Evolutionary conservation across 2,113 vertebrate genomes (phyloP).

Genomic region (Caracal caracal): DNA sequence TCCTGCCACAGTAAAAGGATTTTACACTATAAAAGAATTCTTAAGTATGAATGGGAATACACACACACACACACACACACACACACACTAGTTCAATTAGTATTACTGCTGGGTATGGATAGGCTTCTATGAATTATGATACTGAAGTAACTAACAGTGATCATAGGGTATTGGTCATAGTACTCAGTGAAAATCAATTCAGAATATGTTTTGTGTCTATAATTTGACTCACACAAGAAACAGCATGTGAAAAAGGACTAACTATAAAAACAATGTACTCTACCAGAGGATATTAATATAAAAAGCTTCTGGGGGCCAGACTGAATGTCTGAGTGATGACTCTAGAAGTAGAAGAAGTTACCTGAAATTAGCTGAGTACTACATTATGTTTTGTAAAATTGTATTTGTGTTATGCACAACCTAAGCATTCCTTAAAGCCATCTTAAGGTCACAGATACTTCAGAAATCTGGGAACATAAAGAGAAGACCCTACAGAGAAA

Average conservation of each 20-base stretch:
- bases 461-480: not conserved
- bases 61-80: not conserved
- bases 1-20: not conserved
- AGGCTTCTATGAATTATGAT: not conserved
- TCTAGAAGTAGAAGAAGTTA: not conserved
- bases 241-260: not conserved
- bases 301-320: not conserved
- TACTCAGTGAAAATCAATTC: not conserved
- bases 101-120: not conserved
- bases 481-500: not conserved
- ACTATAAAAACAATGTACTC: not conserved
- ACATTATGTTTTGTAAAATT: not conserved
- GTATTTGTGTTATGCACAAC: not conserved
- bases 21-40: not conserved
- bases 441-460: not conserved
- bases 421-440: not conserved
- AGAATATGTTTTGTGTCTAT: not conserved
- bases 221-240: not conserved
- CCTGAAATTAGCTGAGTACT: not conserved
- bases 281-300: not conserved
- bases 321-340: not conserved
- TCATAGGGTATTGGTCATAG: not conserved
- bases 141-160: not conserved
- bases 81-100: not conserved
- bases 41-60: not conserved